phyloP scores from a whole-genome alignment of 2,797 vertebrate genomes.

The Alcedo atthis region DNA sequence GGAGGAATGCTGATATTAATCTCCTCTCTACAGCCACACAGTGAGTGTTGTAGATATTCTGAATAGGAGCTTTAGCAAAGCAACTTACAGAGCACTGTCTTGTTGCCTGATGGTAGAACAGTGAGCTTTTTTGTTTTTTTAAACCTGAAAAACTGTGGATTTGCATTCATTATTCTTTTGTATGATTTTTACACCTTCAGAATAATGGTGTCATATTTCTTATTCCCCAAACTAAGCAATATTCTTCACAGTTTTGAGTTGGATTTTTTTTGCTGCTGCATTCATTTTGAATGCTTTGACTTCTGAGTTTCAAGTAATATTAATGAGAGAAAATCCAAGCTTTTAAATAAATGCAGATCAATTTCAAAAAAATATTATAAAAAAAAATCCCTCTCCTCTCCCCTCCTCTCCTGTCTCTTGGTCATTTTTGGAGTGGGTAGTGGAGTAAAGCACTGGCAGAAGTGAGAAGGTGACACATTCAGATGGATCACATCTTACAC shows the following conservation, averaged over 20 bases:
- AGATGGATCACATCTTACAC: neutral
- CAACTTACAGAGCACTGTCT: neutral
- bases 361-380: neutral
- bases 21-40: neutral
- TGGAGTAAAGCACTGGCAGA: neutral
- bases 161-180: conserved; percentile 27
- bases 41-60: neutral
- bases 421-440: neutral
- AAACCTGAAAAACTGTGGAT: neutral
- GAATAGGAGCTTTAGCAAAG: neutral
- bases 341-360: neutral
- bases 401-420: too few species aligned
- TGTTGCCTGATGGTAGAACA: neutral
- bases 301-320: conserved; percentile 16
- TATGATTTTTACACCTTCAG: neutral
- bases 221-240: neutral
- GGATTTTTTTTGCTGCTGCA: neutral
- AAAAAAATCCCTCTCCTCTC: too few species aligned
- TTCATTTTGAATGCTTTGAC: neutral
- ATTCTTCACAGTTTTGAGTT: neutral
- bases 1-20: neutral
- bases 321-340: neutral
- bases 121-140: neutral
- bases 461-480: neutral
- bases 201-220: conserved; percentile 5